Conservation (phyloP, 2,797 vertebrate species). For the Sarcoramphus papa region DNA sequence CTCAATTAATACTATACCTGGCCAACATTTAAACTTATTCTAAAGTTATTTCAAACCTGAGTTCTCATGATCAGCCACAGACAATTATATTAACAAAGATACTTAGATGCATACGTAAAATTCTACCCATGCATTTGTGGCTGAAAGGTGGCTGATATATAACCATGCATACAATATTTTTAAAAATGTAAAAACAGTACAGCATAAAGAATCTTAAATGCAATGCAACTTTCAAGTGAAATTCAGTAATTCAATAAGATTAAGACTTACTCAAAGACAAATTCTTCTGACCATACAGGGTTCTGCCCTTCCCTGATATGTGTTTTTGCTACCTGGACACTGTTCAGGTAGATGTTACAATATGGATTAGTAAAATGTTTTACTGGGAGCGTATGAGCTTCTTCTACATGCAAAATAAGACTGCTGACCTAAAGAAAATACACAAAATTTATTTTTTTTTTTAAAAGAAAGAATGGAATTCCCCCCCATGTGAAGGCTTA, state of each 20-base stretch:
- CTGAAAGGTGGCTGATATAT: not conserved
- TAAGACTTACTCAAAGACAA: conserved; percentile 93
- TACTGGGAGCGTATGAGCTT: conserved; percentile 95
- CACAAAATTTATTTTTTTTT: not conserved
- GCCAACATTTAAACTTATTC: not conserved
- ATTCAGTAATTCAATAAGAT: not conserved
- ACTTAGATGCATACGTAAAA: not conserved
- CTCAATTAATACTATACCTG: not conserved
- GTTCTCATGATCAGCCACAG: not conserved
- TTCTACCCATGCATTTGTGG: not conserved
- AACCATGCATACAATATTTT: not conserved
- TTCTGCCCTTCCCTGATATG: conserved; percentile 94
- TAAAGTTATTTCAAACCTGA: not conserved
- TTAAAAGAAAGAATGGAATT: not conserved
- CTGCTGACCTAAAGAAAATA: conserved; percentile 88
- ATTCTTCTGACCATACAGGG: conserved; percentile 96
- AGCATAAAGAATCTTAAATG: not conserved
- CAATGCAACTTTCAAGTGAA: not conserved
- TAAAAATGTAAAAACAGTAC: not conserved
- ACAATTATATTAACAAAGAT: not conserved
- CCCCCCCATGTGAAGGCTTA: not conserved
- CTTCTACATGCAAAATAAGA: conserved; percentile 94
- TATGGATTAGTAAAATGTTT: conserved; percentile 96
- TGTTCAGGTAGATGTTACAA: conserved; percentile 97
- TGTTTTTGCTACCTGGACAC: conserved; percentile 94